Percentiles rank a stretch among this genome's conserved stretches.
These are phyloP conservation scores for Boulengeromyrus knoepffleri DNA, from an alignment of 2,113 vertebrate genomes.

Conservation along the genomic window DNA sequence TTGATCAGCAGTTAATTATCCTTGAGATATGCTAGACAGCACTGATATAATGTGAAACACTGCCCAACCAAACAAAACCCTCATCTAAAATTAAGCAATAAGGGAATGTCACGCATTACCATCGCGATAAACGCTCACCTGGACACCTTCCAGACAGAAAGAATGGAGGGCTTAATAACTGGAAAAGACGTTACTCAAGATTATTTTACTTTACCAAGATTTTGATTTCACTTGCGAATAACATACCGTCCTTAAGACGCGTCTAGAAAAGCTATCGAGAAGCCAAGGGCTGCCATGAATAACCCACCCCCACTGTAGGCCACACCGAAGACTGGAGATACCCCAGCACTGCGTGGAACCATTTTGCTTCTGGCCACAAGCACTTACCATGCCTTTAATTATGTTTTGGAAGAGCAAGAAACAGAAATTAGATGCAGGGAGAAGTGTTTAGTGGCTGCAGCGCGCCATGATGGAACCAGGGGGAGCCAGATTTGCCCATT, in stretches of 20 bases:
- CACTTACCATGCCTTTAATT: conserved; percentile 43
- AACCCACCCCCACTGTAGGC: background rate
- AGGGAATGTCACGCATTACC: background rate
- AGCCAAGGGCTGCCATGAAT: background rate
- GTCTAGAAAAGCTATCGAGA: background rate
- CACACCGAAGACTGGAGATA: background rate
- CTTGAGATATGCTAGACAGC: background rate
- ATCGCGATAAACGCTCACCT: background rate
- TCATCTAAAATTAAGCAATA: background rate
- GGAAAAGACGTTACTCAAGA: background rate
- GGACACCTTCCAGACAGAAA: background rate
- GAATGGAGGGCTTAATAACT: background rate
- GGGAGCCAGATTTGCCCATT: background rate
- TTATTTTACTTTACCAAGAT: background rate
- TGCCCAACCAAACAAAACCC: background rate
- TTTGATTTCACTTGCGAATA: background rate
- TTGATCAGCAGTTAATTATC: background rate
- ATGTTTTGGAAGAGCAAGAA: conserved; percentile 22
- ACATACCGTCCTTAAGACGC: background rate
- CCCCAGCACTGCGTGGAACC: conserved; percentile 12
- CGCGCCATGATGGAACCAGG: conserved; percentile 16
- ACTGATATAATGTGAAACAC: background rate
- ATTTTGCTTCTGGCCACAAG: conserved; percentile 9
- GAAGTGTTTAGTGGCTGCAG: conserved; percentile 28
- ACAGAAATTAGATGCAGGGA: background rate